Evolutionary conservation across 2,113 vertebrate species (phyloP).

Genomic region (Ammodramus savannarum): DNA sequence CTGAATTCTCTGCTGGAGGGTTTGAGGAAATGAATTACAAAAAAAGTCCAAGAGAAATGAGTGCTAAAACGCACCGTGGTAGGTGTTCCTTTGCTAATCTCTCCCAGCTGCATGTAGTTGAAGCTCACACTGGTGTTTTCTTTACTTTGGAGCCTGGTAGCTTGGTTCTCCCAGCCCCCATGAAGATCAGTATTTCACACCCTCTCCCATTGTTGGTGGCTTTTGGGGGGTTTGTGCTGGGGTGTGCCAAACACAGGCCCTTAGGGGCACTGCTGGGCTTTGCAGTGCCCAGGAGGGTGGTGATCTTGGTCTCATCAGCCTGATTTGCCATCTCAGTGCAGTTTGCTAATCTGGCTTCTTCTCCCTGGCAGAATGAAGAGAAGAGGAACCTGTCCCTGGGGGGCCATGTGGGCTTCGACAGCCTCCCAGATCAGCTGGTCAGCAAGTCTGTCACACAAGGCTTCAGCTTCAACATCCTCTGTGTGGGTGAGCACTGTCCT

Average conservation of each 20-base stretch:
- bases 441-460: slow-evolving; percentile 97
- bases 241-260: background rate
- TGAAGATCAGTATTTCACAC: background rate
- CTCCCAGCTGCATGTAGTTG: background rate
- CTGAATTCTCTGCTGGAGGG: background rate
- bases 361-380: slow-evolving; percentile 82
- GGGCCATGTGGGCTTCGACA: slow-evolving; percentile 97
- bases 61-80: background rate
- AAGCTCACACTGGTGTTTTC: background rate
- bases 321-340: background rate
- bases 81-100: background rate
- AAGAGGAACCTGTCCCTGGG: slow-evolving; percentile 88
- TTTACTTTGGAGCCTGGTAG: background rate
- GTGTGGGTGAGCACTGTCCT: slow-evolving; percentile 85
- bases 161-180: background rate
- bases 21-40: background rate
- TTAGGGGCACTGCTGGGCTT: background rate
- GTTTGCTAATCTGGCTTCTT: background rate
- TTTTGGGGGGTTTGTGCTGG: background rate
- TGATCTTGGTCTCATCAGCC: background rate
- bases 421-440: slow-evolving; percentile 96
- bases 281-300: background rate
- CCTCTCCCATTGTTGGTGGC: background rate
- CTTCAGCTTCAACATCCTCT: slow-evolving; percentile 99
- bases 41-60: background rate